These are phyloP conservation scores for Andrena chrysosceles DNA, from an alignment of 2,888 invertebrate genomes.

Conservation along the genomic window DNA sequence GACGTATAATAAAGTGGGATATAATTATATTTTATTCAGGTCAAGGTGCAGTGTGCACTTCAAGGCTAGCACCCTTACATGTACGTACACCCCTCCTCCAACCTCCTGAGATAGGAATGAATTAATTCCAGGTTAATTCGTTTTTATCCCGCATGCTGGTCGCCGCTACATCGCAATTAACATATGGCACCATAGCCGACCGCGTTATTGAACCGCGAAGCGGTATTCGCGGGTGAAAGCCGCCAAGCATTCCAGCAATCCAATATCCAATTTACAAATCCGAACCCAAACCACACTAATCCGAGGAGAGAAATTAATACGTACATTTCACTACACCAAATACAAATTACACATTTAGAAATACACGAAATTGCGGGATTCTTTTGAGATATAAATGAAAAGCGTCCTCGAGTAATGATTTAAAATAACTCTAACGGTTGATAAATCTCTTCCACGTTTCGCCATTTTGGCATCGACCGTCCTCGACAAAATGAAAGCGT, in stretches of 20 bases:
- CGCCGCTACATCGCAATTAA: not conserved
- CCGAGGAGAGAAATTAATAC: constrained; percentile 15
- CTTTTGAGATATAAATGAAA: too few species aligned
- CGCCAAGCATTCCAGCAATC: constrained; percentile 41
- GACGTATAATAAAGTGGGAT: not conserved
- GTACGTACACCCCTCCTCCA: not conserved
- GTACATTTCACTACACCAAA: not conserved
- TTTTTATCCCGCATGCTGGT: not conserved
- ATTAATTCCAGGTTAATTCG: constrained; percentile 13
- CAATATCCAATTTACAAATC: constrained; percentile 36
- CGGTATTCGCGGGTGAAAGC: constrained; percentile 21
- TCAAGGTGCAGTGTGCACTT: constrained; percentile 8
- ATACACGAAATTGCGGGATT: too few species aligned
- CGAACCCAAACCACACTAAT: not conserved
- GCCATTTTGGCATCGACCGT: too few species aligned
- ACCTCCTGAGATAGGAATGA: not conserved
- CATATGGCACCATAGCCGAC: constrained; percentile 10
- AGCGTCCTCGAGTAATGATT: too few species aligned
- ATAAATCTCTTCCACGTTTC: too few species aligned
- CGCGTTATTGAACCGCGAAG: constrained; percentile 24
- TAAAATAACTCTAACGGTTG: too few species aligned
- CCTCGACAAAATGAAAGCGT: too few species aligned
- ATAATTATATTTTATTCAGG: constrained; percentile 18
- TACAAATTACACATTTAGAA: too few species aligned
- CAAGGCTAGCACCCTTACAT: not conserved